Base-by-base conservation (phyloP, 92 coral and sea anemone genomes). In the Hydrozoanthus gracilis region DNA sequence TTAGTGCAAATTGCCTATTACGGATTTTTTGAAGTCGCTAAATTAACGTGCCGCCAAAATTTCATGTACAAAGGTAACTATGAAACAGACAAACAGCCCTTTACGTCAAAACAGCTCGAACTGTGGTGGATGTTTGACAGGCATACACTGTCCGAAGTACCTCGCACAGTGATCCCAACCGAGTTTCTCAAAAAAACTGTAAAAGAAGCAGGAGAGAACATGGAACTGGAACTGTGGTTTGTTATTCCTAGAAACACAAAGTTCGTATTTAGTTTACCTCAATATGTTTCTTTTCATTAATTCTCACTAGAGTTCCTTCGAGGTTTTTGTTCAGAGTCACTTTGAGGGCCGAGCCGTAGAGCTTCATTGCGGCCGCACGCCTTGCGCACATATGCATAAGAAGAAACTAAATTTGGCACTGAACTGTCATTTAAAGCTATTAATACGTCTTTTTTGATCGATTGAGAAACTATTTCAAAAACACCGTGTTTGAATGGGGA, bases 141-240 rank as follows among this genome's bases (percentile, higher is more conserved):
- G 91, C 71, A 95, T 87, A 54, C 93, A 87, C 73, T 92, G 94
- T 75, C 83, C 93, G 69, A 87, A 91, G 73, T 73, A 84, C 9
- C 87, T 86, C 8, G 79, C 94, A 82, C 98, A 97, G 76, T 97
- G 97, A 13, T 89, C 83, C 97, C 98, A 94, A 13, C 95, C 95
- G 39, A 97, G 98, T 79, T 87, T 88, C 64, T 92, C 98, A n/a
- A 65, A 95, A 95, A 75, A 97, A 68, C 99, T 97, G 87, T 61
- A 93, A 79, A 9, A 89, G 71, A 86, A 18, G 65, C 39, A 68
- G 46, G 12, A 68, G 39, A 68, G 20, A 14, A 62, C 68, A 62
- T 3, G 27, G 13, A 14, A 13, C 10, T n/a, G 44, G 54, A 11
- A 48, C 14, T 13, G 16, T 45, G 3, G 55, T n/a, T 16, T 16